These are phyloP conservation scores for Julus scandinavius DNA, from an alignment of 2,888 invertebrate genomes.

Conservation along the genomic window DNA sequence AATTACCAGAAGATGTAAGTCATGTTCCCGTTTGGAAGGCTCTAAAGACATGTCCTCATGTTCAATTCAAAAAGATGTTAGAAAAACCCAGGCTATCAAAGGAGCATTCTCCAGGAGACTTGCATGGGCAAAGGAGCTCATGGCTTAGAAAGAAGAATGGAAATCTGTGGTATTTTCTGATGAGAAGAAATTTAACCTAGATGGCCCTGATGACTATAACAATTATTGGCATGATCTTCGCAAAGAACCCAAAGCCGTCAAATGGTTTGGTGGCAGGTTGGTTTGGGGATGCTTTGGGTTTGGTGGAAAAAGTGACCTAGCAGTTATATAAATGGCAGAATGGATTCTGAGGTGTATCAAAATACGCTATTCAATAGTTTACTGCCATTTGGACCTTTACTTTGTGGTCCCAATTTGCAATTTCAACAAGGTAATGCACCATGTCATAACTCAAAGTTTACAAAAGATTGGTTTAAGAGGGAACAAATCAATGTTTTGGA, in stretches of 20 bases:
- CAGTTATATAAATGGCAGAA: not conserved
- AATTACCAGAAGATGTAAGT: too few species aligned
- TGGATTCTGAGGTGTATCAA: not conserved
- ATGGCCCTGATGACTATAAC: not conserved
- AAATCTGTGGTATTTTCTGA: not conserved
- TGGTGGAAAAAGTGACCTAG: not conserved
- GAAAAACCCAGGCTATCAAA: not conserved
- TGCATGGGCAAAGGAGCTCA: too few species aligned
- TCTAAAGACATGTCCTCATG: not conserved
- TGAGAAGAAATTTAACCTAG: not conserved
- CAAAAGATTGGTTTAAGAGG: not conserved
- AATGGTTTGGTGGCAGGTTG: not conserved
- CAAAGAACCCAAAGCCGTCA: not conserved
- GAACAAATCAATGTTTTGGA: constrained; percentile 21
- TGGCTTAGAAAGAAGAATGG: too few species aligned
- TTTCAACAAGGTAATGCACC: constrained; percentile 37
- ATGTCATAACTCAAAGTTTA: not conserved
- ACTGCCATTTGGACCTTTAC: not conserved
- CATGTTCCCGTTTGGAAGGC: not conserved
- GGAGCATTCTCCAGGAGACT: not conserved
- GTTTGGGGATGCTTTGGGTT: not conserved
- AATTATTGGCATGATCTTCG: not conserved
- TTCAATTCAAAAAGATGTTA: not conserved
- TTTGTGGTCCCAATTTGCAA: not conserved
- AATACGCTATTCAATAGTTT: not conserved